phyloP scores from a whole-genome alignment of 2,113 vertebrate genomes.

The Hippocampus mohnikei region DNA sequence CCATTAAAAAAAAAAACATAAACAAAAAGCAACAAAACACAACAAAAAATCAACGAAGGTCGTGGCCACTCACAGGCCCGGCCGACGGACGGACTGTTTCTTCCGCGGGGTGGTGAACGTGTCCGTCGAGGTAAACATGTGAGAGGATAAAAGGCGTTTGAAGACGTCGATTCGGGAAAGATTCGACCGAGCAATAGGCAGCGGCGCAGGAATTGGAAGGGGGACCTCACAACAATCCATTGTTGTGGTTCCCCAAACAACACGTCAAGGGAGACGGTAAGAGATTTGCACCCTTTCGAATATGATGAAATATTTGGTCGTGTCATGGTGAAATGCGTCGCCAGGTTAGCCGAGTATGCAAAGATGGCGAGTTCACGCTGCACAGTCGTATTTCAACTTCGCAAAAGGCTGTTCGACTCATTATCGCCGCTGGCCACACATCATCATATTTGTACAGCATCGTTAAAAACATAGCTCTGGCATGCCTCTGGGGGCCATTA shows the following conservation, averaged over 20 bases:
- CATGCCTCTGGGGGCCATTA: not conserved
- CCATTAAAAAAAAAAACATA: slow-evolving; percentile 62
- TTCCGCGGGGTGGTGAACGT: slow-evolving; percentile 19
- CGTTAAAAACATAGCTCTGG: not conserved
- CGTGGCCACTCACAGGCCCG: slow-evolving; percentile 13
- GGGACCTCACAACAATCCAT: slow-evolving; percentile 30
- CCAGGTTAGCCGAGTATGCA: not conserved
- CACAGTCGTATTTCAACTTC: not conserved
- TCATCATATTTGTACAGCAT: too few relatives aligned
- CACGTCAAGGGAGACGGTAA: slow-evolving; percentile 41
- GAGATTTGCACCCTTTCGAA: slow-evolving; percentile 9
- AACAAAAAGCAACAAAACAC: not conserved
- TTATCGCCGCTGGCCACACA: not conserved
- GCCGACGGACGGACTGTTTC: slow-evolving; percentile 10
- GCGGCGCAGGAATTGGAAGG: slow-evolving; percentile 16
- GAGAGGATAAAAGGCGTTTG: slow-evolving; percentile 32
- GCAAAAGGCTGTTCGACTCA: not conserved
- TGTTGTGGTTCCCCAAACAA: slow-evolving; percentile 55
- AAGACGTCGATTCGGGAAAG: slow-evolving; percentile 47
- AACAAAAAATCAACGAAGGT: slow-evolving; percentile 6
- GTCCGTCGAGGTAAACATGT: slow-evolving; percentile 57
- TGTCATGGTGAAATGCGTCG: not conserved
- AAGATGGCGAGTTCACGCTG: not conserved
- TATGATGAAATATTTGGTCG: not conserved
- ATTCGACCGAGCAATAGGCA: slow-evolving; percentile 41